phyloP scores from a whole-genome alignment of 2,888 invertebrate species.

The Tetragnatha montana region DNA sequence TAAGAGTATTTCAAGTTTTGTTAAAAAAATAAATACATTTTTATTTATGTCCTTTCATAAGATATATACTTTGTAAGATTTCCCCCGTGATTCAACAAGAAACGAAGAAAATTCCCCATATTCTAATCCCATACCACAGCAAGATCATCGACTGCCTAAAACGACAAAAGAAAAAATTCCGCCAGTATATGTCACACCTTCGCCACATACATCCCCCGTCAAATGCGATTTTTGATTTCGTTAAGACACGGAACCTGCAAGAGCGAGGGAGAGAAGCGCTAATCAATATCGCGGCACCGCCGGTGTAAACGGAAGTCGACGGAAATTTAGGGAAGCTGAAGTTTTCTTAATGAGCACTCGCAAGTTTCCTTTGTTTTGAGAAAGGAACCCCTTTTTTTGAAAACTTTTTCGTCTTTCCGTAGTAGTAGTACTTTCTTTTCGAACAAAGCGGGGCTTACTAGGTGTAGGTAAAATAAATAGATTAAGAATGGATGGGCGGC shows the following conservation, averaged over 20 bases:
- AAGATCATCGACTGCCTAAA: too few relatives aligned
- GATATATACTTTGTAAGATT: too few relatives aligned
- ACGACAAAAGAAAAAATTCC: neutral
- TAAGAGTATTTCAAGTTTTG: too few relatives aligned
- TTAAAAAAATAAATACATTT: too few relatives aligned
- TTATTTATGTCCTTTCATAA: too few relatives aligned
- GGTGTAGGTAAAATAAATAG: neutral
- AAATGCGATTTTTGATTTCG: neutral
- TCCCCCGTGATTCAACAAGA: too few relatives aligned
- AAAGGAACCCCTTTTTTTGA: neutral
- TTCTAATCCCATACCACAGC: too few relatives aligned
- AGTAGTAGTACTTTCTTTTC: too few relatives aligned
- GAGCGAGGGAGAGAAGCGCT: neutral
- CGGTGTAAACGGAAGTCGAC: constrained; percentile 3
- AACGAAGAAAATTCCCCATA: too few relatives aligned
- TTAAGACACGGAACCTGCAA: neutral
- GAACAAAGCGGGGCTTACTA: neutral
- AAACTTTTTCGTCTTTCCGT: neutral
- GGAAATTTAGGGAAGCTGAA: constrained; percentile 21
- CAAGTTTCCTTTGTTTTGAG: constrained; percentile 4
- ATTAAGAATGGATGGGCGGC: neutral
- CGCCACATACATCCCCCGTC: neutral
- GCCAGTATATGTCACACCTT: neutral
- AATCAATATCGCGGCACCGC: neutral
- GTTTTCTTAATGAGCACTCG: constrained; percentile 24